Percentiles rank a stretch among this genome's conserved stretches.
phyloP scores from a whole-genome alignment of 1,140 invertebrate genomes.

The Brachionus koreanus region DNA sequence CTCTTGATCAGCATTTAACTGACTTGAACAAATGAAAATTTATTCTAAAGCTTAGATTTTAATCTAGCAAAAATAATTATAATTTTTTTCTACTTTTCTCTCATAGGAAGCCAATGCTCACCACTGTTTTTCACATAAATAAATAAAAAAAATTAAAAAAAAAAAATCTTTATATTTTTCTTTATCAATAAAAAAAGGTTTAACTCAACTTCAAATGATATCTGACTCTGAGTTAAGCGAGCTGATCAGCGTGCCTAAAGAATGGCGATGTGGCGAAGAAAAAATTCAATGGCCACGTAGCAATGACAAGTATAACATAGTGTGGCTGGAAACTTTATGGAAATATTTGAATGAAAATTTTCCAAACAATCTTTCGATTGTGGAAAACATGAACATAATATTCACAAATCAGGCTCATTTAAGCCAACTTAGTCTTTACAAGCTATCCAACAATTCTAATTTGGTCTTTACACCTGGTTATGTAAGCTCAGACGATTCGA shows the following conservation, averaged over 20 bases:
- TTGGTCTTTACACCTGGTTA: neutral
- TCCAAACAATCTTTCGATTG: neutral
- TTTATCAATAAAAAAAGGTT: neutral
- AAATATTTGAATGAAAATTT: conserved; percentile 44
- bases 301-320: conserved; percentile 28
- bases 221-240: conserved; percentile 29
- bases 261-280: conserved; percentile 33
- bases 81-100: no score
- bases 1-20: neutral
- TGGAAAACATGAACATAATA: conserved; percentile 32
- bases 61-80: no score
- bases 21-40: neutral
- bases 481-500: neutral
- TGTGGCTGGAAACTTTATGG: conserved; percentile 37
- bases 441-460: conserved; percentile 34
- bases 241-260: conserved; percentile 37
- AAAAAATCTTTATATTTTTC: neutral
- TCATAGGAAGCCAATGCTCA: no score
- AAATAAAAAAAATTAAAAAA: neutral
- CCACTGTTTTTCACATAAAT: neutral
- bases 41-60: neutral
- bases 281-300: conserved; percentile 16
- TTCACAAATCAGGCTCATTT: neutral
- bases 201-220: conserved; percentile 43
- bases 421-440: neutral